Conservation (phyloP, 2,888 invertebrate species). For the Patella pellucida region DNA sequence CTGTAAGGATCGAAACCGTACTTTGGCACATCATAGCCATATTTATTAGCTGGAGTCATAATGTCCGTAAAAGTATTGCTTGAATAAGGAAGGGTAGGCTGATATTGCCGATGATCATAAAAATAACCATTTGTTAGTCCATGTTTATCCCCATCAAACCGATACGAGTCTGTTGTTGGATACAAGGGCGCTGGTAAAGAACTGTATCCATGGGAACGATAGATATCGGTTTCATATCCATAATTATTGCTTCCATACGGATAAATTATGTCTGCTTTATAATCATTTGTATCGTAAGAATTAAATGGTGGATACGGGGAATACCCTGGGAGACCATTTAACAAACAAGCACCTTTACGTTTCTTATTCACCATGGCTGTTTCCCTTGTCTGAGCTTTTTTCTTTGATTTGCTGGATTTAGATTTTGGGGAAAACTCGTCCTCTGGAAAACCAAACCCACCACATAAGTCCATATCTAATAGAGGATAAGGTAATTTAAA, state of each 20-base stretch:
- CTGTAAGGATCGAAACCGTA: conserved; percentile 65
- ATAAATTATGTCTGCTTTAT: conserved; percentile 64
- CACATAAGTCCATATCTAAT: conserved; percentile 73
- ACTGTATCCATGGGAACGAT: conserved; percentile 58
- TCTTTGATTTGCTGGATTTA: conserved; percentile 81
- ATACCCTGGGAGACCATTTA: conserved; percentile 31
- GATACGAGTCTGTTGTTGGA: conserved; percentile 53
- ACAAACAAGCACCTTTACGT: conserved; percentile 42
- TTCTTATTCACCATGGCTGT: conserved; percentile 90
- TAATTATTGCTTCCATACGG: conserved; percentile 61
- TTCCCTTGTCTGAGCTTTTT: conserved; percentile 93
- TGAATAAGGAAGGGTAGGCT: conserved; percentile 63
- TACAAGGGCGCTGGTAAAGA: conserved; percentile 54
- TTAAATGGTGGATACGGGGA: conserved; percentile 53
- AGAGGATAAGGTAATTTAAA: conserved; percentile 97
- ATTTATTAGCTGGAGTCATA: conserved; percentile 60
- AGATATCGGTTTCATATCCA: conserved; percentile 60
- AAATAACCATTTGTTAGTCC: conserved; percentile 65
- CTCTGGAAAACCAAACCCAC: conserved; percentile 64
- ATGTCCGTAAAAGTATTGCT: conserved; percentile 66
- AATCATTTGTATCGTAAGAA: conserved; percentile 59
- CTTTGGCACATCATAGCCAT: conserved; percentile 63
- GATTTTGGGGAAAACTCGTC: conserved; percentile 61
- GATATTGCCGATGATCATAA: conserved; percentile 66
- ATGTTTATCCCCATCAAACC: conserved; percentile 62